Percentiles rank a stretch among this genome's conserved stretches.
Conservation (phyloP, 1,140 invertebrate genomes). For the Drosophila melanica region DNA sequence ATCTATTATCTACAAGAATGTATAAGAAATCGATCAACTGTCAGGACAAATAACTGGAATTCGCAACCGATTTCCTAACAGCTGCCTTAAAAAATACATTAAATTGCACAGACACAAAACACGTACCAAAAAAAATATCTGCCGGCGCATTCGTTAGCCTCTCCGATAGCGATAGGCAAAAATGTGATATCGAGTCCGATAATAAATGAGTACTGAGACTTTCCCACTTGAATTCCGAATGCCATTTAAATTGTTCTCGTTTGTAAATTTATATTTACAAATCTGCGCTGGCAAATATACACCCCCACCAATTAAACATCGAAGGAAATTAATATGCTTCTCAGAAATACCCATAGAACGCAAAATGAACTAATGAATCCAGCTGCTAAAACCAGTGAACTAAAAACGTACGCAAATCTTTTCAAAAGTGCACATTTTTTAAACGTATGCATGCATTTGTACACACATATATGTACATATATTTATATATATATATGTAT, state of each 20-base stretch:
- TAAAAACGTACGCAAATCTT: neutral
- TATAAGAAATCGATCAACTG: neutral
- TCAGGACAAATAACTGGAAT: neutral
- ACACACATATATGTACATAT: constrained; percentile 34
- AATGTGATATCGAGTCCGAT: neutral
- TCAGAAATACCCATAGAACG: neutral
- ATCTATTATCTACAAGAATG: no score
- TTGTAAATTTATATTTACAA: no score
- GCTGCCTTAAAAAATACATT: constrained; percentile 16
- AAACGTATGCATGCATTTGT: constrained; percentile 67
- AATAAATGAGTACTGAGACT: neutral
- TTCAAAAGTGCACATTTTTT: constrained; percentile 26
- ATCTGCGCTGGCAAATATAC: no score
- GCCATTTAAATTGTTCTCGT: neutral
- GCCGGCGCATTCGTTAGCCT: constrained; percentile 17
- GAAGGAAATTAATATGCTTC: no score
- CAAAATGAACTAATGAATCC: neutral
- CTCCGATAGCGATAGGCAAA: constrained; percentile 4
- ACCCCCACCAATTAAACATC: no score
- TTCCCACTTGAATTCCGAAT: neutral
- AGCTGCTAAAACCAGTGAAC: no score
- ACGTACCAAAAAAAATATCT: constrained; percentile 29
- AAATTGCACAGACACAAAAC: constrained; percentile 53
- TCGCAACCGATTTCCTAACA: neutral
- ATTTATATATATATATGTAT: no score